Evolutionary conservation across 2,113 vertebrate species (phyloP).

Genomic region (Dolichallabes microphthalmus): DNA sequence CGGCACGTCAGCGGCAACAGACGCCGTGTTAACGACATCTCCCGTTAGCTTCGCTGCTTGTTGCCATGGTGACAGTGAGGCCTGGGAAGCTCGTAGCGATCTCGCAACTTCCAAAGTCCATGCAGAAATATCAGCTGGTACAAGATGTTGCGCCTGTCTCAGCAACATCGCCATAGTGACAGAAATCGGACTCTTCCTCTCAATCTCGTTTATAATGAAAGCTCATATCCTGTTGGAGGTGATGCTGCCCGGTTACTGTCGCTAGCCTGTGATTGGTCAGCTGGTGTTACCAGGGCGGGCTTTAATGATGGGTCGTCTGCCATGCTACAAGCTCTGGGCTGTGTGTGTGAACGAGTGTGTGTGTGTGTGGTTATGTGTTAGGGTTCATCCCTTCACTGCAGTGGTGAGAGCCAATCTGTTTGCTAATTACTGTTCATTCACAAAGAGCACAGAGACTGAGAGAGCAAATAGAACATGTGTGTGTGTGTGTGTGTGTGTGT

Average conservation of each 20-base stretch:
- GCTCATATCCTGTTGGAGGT: background rate
- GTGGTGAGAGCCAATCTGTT: slow-evolving; percentile 60
- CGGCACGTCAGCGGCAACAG: background rate
- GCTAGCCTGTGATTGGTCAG: slow-evolving; percentile 2
- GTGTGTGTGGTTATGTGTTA: background rate
- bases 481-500: slow-evolving; percentile 51
- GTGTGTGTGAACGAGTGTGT: slow-evolving; percentile 10
- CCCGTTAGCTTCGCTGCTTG: background rate
- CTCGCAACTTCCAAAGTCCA: background rate
- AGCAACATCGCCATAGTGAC: background rate
- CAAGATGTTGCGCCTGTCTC: background rate
- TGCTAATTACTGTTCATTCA: slow-evolving; percentile 67
- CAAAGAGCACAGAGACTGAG: slow-evolving; percentile 62
- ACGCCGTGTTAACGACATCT: background rate
- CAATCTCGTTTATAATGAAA: background rate
- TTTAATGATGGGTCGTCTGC: background rate
- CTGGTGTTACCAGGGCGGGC: background rate
- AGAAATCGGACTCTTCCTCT: background rate
- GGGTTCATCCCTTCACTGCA: slow-evolving; percentile 39
- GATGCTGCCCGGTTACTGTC: background rate
- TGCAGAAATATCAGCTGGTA: background rate
- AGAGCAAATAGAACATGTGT: slow-evolving; percentile 40
- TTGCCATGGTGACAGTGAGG: background rate
- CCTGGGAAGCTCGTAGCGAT: background rate
- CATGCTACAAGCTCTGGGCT: background rate